Conservation (phyloP, 2,888 invertebrate genomes). For the Meliscaeva auricollis region DNA sequence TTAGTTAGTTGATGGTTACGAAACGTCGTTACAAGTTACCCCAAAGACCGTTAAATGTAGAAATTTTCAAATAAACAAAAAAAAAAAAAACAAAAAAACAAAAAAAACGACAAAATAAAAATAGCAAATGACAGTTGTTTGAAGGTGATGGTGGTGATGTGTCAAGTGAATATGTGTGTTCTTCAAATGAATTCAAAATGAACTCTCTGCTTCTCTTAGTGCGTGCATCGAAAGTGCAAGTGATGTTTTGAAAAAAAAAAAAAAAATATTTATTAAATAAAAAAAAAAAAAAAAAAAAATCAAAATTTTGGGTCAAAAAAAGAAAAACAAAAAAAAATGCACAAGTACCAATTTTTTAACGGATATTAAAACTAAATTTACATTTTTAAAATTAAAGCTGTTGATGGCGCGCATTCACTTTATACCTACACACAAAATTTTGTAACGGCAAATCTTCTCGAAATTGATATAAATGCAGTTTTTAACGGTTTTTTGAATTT, state of each 20-base stretch:
- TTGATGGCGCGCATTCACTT: background rate
- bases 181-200: slow-evolving; percentile 70
- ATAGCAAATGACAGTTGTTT: slow-evolving; percentile 46
- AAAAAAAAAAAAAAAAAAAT: background rate
- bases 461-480: slow-evolving; percentile 26
- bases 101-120: slow-evolving; percentile 36
- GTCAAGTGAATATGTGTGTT: slow-evolving; percentile 62
- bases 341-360: background rate
- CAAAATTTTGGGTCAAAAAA: background rate
- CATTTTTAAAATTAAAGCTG: background rate
- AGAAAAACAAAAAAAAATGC: background rate
- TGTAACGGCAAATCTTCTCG: slow-evolving; percentile 8
- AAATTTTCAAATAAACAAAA: slow-evolving; percentile 55
- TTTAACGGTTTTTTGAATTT: slow-evolving; percentile 35
- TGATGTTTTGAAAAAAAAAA: slow-evolving; percentile 22
- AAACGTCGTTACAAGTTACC: slow-evolving; percentile 75
- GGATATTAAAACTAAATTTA: background rate
- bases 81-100: background rate
- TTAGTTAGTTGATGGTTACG: slow-evolving; percentile 76
- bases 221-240: slow-evolving; percentile 65
- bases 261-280: background rate
- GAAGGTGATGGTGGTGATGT: slow-evolving; percentile 37
- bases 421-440: background rate
- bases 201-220: slow-evolving; percentile 44
- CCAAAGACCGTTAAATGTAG: slow-evolving; percentile 73